Base-by-base conservation (phyloP, 2,888 invertebrate genomes). In the Drosophila percnosoma region DNA sequence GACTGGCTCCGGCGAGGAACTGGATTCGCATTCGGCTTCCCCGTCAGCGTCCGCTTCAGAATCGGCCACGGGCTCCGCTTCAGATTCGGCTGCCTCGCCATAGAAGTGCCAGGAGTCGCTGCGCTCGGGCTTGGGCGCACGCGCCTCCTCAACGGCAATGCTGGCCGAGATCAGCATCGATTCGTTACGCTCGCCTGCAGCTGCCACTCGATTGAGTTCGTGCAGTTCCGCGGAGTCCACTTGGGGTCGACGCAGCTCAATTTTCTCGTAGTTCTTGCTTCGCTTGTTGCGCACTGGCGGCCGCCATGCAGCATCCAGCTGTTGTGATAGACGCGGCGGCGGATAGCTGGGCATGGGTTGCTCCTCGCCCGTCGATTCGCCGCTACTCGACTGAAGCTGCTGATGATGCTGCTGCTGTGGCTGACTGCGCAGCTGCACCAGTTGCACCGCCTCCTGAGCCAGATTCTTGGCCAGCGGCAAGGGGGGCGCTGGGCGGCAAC, bases 51-150 rank as follows among this genome's bases (percentile, higher is more conserved):
- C 63, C 0, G 29, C 45, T 2, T 55, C 60, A 2, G 13, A 64
- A 11, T 29, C 29, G 6, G 18, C 27, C 11, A 18, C 38, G 11
- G 31, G 34, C 29, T 31, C 54, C 2, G 81, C 72, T 5, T 83
- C 82, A 13, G 78, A 75, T 21, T 86, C 82, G 0, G 68, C 80
- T 27, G 75, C 80, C 5, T 91, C 91, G 21, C 88, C 90, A 57
- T 89, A 90, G 52, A 92, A 93, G 65, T 91, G 87, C 93, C 93
- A 93, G 1, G 93, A 93, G 6, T 92, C 91, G 75, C 92, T 92
- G 34, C 92, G 91, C 55, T 92, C 92, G 2, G 93, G 91, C n/a
- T 92, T 89, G 0, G 91, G 90, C 0, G 88, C 87, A 15, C 80
- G 79, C 10, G 83, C 82, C 68, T 92, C 91, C 10, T 82, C 91